These are phyloP conservation scores for Drosophila nr. medialis DNA, from an alignment of 2,888 invertebrate genomes.

Conservation along the genomic window DNA sequence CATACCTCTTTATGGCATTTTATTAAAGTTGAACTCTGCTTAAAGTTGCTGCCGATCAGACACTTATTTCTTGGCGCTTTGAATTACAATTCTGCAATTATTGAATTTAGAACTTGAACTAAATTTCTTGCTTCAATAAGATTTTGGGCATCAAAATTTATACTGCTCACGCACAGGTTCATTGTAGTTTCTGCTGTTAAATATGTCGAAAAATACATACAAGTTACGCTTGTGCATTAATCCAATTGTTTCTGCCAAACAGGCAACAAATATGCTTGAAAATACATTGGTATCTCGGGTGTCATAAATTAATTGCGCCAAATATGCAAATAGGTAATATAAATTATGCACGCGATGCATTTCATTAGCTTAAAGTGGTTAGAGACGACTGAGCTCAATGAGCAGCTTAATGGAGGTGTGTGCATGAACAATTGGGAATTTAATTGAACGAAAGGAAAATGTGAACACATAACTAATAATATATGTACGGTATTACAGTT, in stretches of 20 bases:
- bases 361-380: constrained; percentile 46
- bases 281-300: constrained; percentile 4
- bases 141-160: background rate
- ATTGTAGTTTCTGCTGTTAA: background rate
- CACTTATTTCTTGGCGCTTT: background rate
- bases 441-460: constrained; percentile 2
- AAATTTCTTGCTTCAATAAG: background rate
- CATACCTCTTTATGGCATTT: background rate
- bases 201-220: background rate
- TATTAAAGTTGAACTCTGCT: background rate
- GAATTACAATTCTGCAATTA: background rate
- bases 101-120: background rate
- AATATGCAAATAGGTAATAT: constrained; percentile 51
- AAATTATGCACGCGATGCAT: constrained; percentile 44
- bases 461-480: background rate
- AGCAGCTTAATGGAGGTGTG: background rate
- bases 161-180: background rate
- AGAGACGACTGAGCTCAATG: background rate
- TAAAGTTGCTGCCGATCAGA: too few relatives aligned
- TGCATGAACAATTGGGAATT: background rate
- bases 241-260: background rate
- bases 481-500: background rate
- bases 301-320: constrained; percentile 53
- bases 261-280: constrained; percentile 1
- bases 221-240: background rate